These are phyloP conservation scores for Pyrrhia umbra DNA, from an alignment of 2,888 invertebrate genomes.

Conservation along the genomic window DNA sequence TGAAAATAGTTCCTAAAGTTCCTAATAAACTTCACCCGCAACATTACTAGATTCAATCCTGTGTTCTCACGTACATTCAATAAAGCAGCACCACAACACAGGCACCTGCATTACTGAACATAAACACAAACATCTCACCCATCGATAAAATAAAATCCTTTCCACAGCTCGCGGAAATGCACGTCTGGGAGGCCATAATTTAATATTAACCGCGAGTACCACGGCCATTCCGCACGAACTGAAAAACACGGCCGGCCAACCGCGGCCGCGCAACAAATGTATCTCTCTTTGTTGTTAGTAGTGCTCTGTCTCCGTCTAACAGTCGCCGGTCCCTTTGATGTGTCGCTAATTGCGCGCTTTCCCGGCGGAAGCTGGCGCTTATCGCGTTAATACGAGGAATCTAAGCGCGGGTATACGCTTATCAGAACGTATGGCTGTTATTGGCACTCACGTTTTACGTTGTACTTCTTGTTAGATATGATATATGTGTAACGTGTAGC, in stretches of 20 bases:
- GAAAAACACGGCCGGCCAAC: constrained; percentile 19
- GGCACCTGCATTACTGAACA: neutral
- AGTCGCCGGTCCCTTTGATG: constrained; percentile 62
- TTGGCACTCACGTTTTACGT: too few species aligned
- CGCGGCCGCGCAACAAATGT: neutral
- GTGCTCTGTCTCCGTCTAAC: constrained; percentile 26
- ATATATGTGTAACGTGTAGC: neutral
- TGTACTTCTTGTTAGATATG: neutral
- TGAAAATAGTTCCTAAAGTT: too few species aligned
- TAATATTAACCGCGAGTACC: constrained; percentile 18
- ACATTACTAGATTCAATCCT: neutral
- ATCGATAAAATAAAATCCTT: neutral
- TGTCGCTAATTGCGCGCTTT: constrained; percentile 66
- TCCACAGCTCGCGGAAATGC: constrained; percentile 9
- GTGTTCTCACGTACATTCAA: neutral
- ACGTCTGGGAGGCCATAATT: constrained; percentile 11
- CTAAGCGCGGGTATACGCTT: constrained; percentile 7
- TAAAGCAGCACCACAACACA: neutral
- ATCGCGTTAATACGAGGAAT: constrained; percentile 62
- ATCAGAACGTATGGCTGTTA: neutral
- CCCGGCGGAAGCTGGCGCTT: constrained; percentile 66
- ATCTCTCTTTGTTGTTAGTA: neutral
- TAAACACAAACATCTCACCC: neutral
- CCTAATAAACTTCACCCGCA: neutral
- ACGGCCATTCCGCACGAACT: constrained; percentile 13